Evolutionary conservation across 2,797 vertebrate genomes (phyloP).

Genomic region (Anisognathus igniventris): DNA sequence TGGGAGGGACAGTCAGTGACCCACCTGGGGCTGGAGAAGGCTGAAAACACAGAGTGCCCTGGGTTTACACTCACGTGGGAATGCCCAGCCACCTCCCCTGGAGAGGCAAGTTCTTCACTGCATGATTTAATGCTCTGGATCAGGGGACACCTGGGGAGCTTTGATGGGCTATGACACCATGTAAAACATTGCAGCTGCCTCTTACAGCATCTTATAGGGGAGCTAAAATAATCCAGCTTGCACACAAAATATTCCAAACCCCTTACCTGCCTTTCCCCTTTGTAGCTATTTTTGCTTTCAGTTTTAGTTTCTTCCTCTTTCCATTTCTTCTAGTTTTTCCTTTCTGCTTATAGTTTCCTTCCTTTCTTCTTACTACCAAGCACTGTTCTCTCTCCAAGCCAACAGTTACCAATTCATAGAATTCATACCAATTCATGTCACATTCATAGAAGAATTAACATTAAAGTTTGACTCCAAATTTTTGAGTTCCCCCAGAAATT

Average conservation of each 20-base stretch:
- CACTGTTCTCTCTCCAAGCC: not conserved
- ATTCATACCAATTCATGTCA: not conserved
- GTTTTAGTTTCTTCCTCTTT: not conserved
- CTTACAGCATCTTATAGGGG: not conserved
- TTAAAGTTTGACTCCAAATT: not conserved
- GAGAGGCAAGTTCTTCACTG: not conserved
- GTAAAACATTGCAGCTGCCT: not conserved
- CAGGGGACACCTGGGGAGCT: not conserved
- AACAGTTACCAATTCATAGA: not conserved
- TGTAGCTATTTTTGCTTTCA: not conserved
- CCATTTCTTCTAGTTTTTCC: not conserved
- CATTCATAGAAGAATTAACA: not conserved
- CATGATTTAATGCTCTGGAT: not conserved
- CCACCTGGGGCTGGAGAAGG: accelerated
- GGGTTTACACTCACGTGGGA: accelerated
- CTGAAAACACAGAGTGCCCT: not conserved
- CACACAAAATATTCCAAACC: not conserved
- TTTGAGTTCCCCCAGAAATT: not conserved
- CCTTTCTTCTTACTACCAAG: not conserved
- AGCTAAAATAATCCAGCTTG: not conserved
- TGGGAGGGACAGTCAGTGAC: not conserved
- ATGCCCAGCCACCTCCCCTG: not conserved
- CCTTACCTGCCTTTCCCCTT: not conserved
- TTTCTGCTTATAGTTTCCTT: not conserved
- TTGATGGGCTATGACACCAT: not conserved